Percentiles rank a stretch among this genome's conserved stretches.
phyloP scores from a whole-genome alignment of 2,113 vertebrate genomes.

The Opisthocomus hoazin region DNA sequence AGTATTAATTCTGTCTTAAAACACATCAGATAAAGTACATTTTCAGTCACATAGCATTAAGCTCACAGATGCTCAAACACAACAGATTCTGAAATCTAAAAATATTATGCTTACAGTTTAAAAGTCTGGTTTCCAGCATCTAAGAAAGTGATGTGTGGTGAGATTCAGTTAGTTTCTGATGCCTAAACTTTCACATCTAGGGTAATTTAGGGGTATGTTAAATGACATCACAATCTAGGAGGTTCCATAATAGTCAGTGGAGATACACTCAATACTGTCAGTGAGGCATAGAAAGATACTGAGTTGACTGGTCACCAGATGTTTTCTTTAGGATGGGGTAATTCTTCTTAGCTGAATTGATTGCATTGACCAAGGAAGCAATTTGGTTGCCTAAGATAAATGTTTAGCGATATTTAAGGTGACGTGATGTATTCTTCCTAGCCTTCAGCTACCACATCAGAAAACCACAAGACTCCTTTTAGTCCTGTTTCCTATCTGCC shows the following conservation, averaged over 20 bases:
- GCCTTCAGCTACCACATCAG: not conserved
- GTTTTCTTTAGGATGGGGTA: not conserved
- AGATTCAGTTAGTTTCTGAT: not conserved
- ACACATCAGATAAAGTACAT: not conserved
- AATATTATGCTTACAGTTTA: not conserved
- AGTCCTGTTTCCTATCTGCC: not conserved
- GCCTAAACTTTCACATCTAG: fast-evolving
- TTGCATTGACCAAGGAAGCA: not conserved
- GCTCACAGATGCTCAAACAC: not conserved
- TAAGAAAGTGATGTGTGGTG: not conserved
- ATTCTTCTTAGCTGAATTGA: not conserved
- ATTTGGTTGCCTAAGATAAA: not conserved
- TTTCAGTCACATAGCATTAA: not conserved
- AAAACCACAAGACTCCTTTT: not conserved
- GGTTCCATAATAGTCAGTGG: not conserved
- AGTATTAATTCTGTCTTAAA: not conserved
- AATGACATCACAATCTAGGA: not conserved
- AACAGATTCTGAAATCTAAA: not conserved
- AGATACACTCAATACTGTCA: not conserved
- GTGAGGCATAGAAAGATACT: not conserved
- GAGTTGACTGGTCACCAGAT: not conserved
- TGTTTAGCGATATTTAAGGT: not conserved
- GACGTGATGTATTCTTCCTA: not conserved
- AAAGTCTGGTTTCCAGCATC: not conserved
- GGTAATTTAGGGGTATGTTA: not conserved